Base-by-base conservation (phyloP, 2,113 vertebrate genomes). In the Brienomyrus longianalis region DNA sequence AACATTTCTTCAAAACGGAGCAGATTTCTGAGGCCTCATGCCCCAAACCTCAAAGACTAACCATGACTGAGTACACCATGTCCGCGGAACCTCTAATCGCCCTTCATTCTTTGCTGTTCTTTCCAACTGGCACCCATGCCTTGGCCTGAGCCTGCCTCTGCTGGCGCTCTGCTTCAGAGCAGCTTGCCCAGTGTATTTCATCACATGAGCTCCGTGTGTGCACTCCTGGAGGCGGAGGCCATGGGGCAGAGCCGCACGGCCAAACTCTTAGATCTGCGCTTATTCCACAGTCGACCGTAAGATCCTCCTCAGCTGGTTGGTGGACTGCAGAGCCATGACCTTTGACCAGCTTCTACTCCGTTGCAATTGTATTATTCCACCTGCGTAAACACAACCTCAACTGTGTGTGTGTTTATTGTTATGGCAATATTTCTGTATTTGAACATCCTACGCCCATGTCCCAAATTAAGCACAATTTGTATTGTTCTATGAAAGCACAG, bases 101-200 rank as follows among this genome's bases (percentile, higher is more conserved):
- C 85, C 89, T 94, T 94, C 91, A 94, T 94, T 94, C 94, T 83
- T 77, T 95, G 93, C 95, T 95, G 88, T 92, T 93, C 92, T 93
- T 94, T 84, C 86, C 91, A 92, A 94, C 93, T 94, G 89, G 11
- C 88, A 92, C 92, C 92, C 93, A 94, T 91, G 92, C 90, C 93
- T 39, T 27, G 90, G 93, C 92, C 85, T 47, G 89, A 90, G 92
- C 89, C 90, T 93, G 23, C 87, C 85, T 90, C 39, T 48, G 45
- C 80, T 83, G 80, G 62, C 62, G 11, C 62, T n/a, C 62, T 27
- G 62, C 62, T 66, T 13, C n/a, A 66, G n/a, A 70, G 62, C 62
- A 27, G 27, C 62, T 70, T 50, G 70, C 50, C 74, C 85, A 89
- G 74, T 50, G 83, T 21, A 84, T 56, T 83, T 86, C 83, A 62